Conservation (phyloP, 2,113 vertebrate species). For the Isurus oxyrinchus region DNA sequence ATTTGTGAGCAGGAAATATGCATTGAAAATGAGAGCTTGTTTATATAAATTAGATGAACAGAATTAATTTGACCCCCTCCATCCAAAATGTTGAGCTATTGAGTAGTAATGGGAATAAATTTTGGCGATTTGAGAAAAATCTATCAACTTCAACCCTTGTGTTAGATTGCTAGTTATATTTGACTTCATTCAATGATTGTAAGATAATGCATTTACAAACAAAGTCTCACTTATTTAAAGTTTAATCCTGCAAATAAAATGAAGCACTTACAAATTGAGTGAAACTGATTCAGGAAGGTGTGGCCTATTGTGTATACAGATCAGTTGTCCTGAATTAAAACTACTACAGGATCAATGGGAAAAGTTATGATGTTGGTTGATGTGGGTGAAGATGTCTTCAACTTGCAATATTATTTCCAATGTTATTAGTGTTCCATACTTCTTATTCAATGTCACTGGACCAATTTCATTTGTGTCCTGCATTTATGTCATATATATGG, state of each 20-base stretch:
- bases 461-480: not conserved
- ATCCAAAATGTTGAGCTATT: not conserved
- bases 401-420: not conserved
- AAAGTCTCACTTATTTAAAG: not conserved
- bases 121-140: not conserved
- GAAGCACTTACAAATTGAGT: not conserved
- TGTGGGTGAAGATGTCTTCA: not conserved
- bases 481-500: not conserved
- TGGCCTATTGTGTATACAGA: not conserved
- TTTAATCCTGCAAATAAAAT: not conserved
- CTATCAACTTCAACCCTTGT: not conserved
- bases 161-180: not conserved
- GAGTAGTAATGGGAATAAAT: not conserved
- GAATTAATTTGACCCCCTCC: not conserved
- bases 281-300: not conserved
- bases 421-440: not conserved
- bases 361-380: not conserved
- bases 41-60: not conserved
- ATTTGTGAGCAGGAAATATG: constrained; percentile 35
- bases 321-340: not conserved
- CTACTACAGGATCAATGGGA: not conserved
- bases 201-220: not conserved
- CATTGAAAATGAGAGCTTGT: not conserved
- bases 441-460: not conserved
- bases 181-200: not conserved